These are phyloP conservation scores for Dasypus novemcinctus DNA, from an alignment of 2,113 vertebrate genomes.

Conservation along the genomic window DNA sequence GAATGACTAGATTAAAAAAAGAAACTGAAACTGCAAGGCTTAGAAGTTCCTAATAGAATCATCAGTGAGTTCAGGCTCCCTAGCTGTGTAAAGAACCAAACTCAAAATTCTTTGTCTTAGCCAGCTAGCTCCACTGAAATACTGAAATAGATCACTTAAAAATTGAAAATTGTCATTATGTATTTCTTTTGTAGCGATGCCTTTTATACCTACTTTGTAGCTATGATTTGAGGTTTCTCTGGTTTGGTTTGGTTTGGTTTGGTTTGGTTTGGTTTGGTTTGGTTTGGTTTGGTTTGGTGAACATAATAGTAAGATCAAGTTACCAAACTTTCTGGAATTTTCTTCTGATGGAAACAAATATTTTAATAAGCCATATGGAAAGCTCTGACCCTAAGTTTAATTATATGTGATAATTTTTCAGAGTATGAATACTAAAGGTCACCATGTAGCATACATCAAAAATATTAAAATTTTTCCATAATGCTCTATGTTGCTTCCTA, in stretches of 20 bases:
- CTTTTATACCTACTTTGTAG: too few relatives aligned
- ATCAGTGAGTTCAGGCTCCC: neutral
- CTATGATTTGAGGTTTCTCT: neutral
- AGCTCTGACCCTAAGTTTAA: neutral
- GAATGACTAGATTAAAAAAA: neutral
- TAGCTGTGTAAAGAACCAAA: neutral
- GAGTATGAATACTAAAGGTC: neutral
- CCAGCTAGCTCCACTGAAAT: neutral
- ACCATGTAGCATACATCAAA: neutral
- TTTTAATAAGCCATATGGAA: neutral
- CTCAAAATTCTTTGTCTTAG: neutral
- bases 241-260: too few relatives aligned
- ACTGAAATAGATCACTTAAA: neutral
- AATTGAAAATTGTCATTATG: neutral
- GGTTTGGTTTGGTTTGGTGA: too few relatives aligned
- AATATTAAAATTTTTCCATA: neutral
- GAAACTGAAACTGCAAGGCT: neutral
- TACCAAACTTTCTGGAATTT: neutral
- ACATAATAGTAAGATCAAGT: neutral
- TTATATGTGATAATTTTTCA: neutral
- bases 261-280: too few relatives aligned
- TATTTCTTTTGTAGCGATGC: neutral
- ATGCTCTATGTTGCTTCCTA: neutral
- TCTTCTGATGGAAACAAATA: neutral
- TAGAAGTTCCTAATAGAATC: neutral